A percentile compares a stretch with the other conserved stretches of the same genome.
phyloP scores from a whole-genome alignment of 2,888 invertebrate species.

The Chrysomela aeneicollis region DNA sequence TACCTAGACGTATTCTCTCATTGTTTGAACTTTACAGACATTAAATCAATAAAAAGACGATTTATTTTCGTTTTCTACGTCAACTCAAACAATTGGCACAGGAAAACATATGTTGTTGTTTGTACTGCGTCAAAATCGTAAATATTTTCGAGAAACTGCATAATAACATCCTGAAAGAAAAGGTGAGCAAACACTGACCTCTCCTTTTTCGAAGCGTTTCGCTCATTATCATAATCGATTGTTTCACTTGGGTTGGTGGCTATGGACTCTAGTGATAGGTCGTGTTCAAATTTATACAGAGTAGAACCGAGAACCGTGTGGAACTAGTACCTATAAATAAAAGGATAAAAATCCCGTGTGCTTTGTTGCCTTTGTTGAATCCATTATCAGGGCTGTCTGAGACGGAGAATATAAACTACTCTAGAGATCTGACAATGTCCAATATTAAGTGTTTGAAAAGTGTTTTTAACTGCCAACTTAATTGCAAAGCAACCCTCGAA shows the following conservation, averaged over 20 bases:
- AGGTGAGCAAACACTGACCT: neutral
- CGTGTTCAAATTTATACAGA: neutral
- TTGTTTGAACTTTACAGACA: too few relatives aligned
- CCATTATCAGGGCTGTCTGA: neutral
- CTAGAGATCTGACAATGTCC: neutral
- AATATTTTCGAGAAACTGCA: too few relatives aligned
- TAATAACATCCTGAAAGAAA: neutral
- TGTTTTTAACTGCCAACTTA: too few relatives aligned
- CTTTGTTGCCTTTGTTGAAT: neutral
- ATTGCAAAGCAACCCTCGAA: too few relatives aligned
- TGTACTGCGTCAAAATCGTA: too few relatives aligned
- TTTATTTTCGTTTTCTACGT: too few relatives aligned
- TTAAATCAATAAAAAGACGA: too few relatives aligned
- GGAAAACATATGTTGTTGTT: too few relatives aligned
- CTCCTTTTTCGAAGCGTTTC: neutral
- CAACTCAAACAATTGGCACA: too few relatives aligned
- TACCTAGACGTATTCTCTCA: too few relatives aligned
- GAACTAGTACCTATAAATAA: neutral
- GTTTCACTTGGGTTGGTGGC: neutral
- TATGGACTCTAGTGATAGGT: neutral
- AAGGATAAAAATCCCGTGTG: neutral
- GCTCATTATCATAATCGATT: neutral
- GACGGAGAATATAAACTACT: neutral
- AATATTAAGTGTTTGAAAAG: too few relatives aligned
- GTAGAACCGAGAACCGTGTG: neutral